phyloP scores from a whole-genome alignment of 2,888 invertebrate species.

The Scaptomyza parva region DNA sequence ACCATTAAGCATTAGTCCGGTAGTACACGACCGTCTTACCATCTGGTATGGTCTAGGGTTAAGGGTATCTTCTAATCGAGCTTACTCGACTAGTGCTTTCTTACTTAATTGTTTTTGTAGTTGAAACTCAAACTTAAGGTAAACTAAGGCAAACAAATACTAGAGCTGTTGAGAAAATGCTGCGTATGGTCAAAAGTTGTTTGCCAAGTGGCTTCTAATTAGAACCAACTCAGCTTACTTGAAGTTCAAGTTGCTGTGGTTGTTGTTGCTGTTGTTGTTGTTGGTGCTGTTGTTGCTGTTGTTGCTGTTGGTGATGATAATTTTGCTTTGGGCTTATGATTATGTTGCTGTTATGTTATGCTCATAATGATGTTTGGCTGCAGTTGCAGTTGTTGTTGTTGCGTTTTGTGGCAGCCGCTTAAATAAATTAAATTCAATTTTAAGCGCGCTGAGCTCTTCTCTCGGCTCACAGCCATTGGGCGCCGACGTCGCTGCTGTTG shows the following conservation, averaged over 20 bases:
- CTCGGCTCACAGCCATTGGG: conserved; percentile 37
- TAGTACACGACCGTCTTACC: too few relatives aligned
- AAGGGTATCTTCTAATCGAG: too few relatives aligned
- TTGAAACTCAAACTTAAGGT: too few relatives aligned
- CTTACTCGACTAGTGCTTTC: too few relatives aligned
- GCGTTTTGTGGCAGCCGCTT: conserved; percentile 41
- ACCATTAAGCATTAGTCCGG: too few relatives aligned
- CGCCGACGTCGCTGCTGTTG: conserved; percentile 24
- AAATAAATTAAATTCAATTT: conserved; percentile 77
- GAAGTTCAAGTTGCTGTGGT: neutral
- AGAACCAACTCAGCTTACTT: conserved; percentile 8
- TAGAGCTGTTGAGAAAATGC: neutral
- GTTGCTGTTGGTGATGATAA: conserved; percentile 6
- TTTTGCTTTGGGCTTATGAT: conserved; percentile 6
- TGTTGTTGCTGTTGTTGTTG: conserved; percentile 6
- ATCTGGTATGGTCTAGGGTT: too few relatives aligned
- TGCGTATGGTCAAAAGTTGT: conserved; percentile 19
- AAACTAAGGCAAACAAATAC: too few relatives aligned
- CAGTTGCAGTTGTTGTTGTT: too few relatives aligned
- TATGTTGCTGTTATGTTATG: conserved; percentile 4
- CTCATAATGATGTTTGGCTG: conserved; percentile 21
- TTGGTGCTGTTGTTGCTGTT: conserved; percentile 5
- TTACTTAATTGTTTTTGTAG: too few relatives aligned
- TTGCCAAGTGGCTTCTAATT: conserved; percentile 26
- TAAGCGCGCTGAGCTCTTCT: conserved; percentile 50